Evolutionary conservation across 2,797 vertebrate species (phyloP).

Genomic region (Anolis apletophallus): DNA sequence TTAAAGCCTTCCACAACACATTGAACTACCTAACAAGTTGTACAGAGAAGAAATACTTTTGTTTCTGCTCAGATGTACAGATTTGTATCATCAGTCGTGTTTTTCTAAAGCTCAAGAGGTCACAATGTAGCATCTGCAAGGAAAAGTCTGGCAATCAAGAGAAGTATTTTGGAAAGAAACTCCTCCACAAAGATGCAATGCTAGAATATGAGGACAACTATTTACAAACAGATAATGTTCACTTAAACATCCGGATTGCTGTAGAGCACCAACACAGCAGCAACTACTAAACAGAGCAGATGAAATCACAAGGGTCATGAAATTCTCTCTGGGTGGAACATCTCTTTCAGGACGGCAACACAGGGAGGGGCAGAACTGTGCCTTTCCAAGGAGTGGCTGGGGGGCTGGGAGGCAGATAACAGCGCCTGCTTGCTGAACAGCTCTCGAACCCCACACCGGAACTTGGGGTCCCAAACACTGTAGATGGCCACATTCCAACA

Average conservation of each 20-base stretch:
- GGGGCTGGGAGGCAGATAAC: conserved; percentile 10
- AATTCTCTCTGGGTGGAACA: conserved; percentile 44
- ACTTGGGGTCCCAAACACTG: conserved; percentile 84
- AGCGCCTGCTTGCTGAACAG: conserved; percentile 75
- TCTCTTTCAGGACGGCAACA: conserved; percentile 54
- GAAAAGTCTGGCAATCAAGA: neutral
- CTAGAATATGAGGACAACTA: neutral
- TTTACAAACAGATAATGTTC: neutral
- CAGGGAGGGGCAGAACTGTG: conserved; percentile 42
- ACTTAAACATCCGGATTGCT: neutral
- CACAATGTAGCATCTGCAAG: neutral
- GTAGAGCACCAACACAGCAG: neutral
- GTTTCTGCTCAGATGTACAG: neutral
- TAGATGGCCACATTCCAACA: conserved; percentile 89
- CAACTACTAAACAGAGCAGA: neutral
- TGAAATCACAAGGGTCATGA: neutral
- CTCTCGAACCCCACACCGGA: conserved; percentile 82
- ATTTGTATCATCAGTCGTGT: neutral
- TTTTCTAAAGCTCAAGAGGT: neutral
- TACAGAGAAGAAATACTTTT: neutral
- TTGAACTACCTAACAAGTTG: neutral
- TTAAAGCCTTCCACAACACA: too few relatives aligned
- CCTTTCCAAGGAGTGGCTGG: conserved; percentile 15
- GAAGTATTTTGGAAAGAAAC: neutral
- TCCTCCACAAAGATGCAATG: neutral